Evolutionary conservation across 2,888 invertebrate species (phyloP), one percentile per base, ranked within the genome.

Genomic region (Ichneumoninae sp.): DNA sequence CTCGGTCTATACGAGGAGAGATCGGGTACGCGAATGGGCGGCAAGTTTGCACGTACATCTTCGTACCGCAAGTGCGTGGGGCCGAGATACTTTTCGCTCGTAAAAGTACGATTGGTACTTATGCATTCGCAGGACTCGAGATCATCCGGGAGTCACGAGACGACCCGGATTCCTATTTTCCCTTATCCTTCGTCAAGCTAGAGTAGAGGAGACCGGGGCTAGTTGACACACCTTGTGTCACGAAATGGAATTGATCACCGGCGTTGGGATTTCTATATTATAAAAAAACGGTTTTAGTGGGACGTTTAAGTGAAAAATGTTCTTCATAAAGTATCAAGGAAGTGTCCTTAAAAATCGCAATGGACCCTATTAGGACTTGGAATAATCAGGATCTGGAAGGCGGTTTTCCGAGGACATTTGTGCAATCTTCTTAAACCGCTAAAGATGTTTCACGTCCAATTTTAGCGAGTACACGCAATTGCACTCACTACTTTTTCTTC

Each of bases 1-100:
- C 40, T 74, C 60, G 75, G 84, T 47, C 13, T 87, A 86, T 86
- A 84, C 84, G 85, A 85, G 85, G 83, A 81, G 86, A 86, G 83
- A 87, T 87, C 85, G 85, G 52, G 79, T 75, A 47, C 65, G 78
- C 68, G 77, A 73, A 81, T 74, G 47, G 52, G 73, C 76, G 73
- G 66, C 63, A 13, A 40, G 33, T 50, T 30, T 70, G 70, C 65
- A 50, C 54, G 47, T 65, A 47, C 40, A 83, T 30, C 40, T 19
- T 40, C 44, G 19, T 50, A 7, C 57, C 6, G n/a, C 22, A 44
- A 40, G 47, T 66, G 84, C 74, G 78, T 79, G 70, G 78, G 78
- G 84, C 57, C 78, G 52, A 69, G 71, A 54, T 75, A 81, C 63
- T 81, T 85, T 78, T 75, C 74, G 81, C 75, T 85, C 85, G 85